Conservation (phyloP, 2,888 invertebrate species). For the Pyrgus malvae region DNA sequence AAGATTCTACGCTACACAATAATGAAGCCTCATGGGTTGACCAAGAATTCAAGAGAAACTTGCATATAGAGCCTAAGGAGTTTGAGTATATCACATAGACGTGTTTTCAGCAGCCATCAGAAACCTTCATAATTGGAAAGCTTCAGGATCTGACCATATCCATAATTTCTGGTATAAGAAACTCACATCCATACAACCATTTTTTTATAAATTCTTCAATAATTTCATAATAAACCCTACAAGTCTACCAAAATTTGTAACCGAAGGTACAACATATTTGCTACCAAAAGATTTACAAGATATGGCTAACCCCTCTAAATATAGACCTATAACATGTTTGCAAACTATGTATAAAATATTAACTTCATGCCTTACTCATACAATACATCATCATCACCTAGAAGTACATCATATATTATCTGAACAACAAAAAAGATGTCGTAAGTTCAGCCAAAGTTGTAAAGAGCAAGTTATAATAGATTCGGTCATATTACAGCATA, state of each 20-base stretch:
- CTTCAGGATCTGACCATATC: conserved; percentile 31
- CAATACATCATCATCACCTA: conserved; percentile 32
- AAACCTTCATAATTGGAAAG: conserved; percentile 32
- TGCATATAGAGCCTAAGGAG: conserved; percentile 7
- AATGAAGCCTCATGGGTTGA: conserved; percentile 18
- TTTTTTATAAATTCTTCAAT: conserved; percentile 25
- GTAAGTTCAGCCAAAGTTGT: no score
- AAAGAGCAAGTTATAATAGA: no score
- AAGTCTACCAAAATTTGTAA: conserved; percentile 12
- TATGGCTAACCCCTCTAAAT: conserved; percentile 35
- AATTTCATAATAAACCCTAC: conserved; percentile 24
- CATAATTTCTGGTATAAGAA: conserved; percentile 36
- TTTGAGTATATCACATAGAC: conserved; percentile 26
- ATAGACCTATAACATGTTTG: conserved; percentile 39
- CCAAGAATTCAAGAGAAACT: neutral
- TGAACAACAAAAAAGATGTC: no score
- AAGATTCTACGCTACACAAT: conserved; percentile 27
- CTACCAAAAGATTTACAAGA: conserved; percentile 32
- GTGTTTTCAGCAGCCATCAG: conserved; percentile 20
- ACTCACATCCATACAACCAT: conserved; percentile 27
- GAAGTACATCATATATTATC: conserved; percentile 30
- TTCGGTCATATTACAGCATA: no score
- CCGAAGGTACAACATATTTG: conserved; percentile 29
- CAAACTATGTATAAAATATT: conserved; percentile 38
- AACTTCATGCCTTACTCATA: conserved; percentile 32